These are phyloP conservation scores for Anoura caudifer DNA, from an alignment of 2,113 vertebrate genomes.

Conservation along the genomic window DNA sequence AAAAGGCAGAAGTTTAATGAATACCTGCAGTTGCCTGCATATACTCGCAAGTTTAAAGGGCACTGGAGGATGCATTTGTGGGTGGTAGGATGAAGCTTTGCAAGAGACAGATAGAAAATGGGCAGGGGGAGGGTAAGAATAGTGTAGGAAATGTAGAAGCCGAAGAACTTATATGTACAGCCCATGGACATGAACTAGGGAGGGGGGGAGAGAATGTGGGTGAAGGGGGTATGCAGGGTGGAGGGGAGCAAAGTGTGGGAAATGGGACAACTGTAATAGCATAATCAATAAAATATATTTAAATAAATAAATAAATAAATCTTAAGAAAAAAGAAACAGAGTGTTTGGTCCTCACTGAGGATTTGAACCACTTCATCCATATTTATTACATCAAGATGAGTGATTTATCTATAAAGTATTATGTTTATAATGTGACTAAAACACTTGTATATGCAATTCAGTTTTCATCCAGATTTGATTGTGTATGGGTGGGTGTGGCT, in stretches of 20 bases:
- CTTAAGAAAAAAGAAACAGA: too few relatives aligned
- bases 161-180: too few relatives aligned
- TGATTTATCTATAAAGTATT: not conserved
- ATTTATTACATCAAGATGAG: not conserved
- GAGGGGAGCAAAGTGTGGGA: too few relatives aligned
- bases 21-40: too few relatives aligned
- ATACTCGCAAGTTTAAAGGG: not conserved
- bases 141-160: too few relatives aligned
- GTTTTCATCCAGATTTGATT: not conserved
- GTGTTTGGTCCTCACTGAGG: not conserved
- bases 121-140: too few relatives aligned
- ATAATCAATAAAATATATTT: too few relatives aligned
- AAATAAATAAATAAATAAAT: too few relatives aligned
- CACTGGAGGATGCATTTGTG: not conserved
- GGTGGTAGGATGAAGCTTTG: not conserved
- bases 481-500: accelerated
- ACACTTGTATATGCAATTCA: not conserved
- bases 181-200: too few relatives aligned
- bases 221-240: too few relatives aligned
- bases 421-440: not conserved
- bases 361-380: not conserved
- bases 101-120: not conserved
- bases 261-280: too few relatives aligned
- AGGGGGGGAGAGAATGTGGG: too few relatives aligned
- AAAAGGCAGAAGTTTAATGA: not conserved